phyloP scores from a whole-genome alignment of 2,888 invertebrate genomes.

The Craniophora ligustri region DNA sequence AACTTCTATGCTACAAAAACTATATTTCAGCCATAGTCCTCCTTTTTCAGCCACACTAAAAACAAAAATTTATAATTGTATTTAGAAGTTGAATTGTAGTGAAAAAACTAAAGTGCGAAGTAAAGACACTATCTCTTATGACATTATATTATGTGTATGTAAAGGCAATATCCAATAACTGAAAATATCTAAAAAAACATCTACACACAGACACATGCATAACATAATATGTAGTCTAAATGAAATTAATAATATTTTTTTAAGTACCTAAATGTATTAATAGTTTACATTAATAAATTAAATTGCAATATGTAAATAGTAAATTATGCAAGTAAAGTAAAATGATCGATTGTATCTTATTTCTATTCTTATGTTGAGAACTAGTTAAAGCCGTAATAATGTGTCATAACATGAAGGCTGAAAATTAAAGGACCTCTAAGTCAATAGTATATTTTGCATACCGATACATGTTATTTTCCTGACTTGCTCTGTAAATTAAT shows the following conservation, averaged over 20 bases:
- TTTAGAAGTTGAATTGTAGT: constrained; percentile 1
- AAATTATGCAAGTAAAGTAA: constrained; percentile 12
- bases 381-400: constrained; percentile 25
- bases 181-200: constrained; percentile 7
- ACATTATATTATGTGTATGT: not conserved
- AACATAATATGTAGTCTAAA: constrained; percentile 16
- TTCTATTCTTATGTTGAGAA: no score
- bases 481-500: constrained; percentile 85
- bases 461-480: constrained; percentile 85
- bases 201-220: constrained; percentile 51
- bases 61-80: constrained; percentile 8
- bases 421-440: constrained; percentile 45
- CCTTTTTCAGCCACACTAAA: constrained; percentile 34
- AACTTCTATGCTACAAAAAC: constrained; percentile 25
- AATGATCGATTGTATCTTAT: constrained; percentile 10
- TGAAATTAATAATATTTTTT: constrained; percentile 10
- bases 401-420: constrained; percentile 32
- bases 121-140: not conserved
- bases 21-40: constrained; percentile 40
- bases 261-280: not conserved
- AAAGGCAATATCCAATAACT: constrained; percentile 2
- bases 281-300: not conserved
- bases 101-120: not conserved
- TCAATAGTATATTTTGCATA: constrained; percentile 69
- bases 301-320: not conserved